These are phyloP conservation scores for Merluccius polli DNA, from an alignment of 2,797 vertebrate species.

Conservation along the genomic window DNA sequence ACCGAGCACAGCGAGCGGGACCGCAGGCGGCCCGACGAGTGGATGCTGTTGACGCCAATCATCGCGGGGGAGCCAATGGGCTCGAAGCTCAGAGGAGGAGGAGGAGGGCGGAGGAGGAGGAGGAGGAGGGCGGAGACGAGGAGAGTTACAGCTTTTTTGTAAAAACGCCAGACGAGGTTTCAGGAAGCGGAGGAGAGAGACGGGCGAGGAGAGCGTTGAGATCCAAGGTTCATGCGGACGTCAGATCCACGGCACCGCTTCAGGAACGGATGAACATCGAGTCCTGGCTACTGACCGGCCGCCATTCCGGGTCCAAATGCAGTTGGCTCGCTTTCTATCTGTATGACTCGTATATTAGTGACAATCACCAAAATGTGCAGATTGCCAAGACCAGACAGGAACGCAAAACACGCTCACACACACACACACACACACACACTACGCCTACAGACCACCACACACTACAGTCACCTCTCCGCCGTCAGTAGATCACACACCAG, in stretches of 20 bases:
- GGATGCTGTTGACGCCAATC: conserved; percentile 94
- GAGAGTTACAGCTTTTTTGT: too few relatives aligned
- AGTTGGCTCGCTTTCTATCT: neutral
- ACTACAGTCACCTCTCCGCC: neutral
- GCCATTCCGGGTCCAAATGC: too few relatives aligned
- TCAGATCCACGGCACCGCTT: neutral
- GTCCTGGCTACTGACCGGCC: too few relatives aligned
- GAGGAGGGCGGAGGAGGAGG: neutral
- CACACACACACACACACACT: neutral
- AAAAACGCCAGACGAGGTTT: neutral
- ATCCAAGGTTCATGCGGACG: neutral
- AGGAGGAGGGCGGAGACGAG: too few relatives aligned
- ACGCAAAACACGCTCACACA: too few relatives aligned
- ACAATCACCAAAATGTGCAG: neutral
- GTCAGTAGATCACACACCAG: neutral
- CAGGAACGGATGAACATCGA: neutral
- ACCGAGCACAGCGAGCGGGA: conserved; percentile 91
- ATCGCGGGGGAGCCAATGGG: conserved; percentile 53
- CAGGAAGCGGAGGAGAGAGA: neutral
- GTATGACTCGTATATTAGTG: neutral
- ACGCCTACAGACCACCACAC: neutral
- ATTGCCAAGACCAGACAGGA: too few relatives aligned
- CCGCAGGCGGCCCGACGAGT: conserved; percentile 83
- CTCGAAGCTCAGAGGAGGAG: neutral
- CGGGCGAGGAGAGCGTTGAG: neutral